A percentile compares a stretch with the other conserved stretches of the same genome.
These are phyloP conservation scores for Alviniconcha strummeri DNA, from an alignment of 2,888 invertebrate species.

Conservation along the genomic window DNA sequence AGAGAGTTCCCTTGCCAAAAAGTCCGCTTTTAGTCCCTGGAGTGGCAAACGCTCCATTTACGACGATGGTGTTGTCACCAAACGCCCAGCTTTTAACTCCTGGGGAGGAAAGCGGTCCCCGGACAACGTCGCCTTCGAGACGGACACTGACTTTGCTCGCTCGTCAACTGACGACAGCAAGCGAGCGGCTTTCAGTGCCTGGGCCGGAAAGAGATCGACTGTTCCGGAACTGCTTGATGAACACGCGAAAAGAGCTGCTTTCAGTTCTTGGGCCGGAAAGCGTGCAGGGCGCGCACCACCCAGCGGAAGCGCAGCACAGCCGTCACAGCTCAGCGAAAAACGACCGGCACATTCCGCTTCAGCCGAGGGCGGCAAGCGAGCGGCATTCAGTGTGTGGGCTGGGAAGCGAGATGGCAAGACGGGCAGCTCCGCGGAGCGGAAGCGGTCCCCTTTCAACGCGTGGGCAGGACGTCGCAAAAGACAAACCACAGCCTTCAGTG, in stretches of 20 bases:
- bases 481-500: not conserved
- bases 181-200: not conserved
- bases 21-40: too few relatives aligned
- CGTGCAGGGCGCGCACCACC: not conserved
- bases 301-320: not conserved
- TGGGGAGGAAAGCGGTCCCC: constrained; percentile 20
- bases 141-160: too few relatives aligned
- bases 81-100: constrained; percentile 7
- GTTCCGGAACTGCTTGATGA: not conserved
- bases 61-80: not conserved
- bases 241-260: not conserved
- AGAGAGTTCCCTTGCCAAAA: too few relatives aligned
- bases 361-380: not conserved
- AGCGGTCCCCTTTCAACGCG: constrained; percentile 12
- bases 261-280: not conserved
- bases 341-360: not conserved
- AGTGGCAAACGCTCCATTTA: too few relatives aligned
- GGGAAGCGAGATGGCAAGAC: not conserved
- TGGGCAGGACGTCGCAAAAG: constrained; percentile 13
- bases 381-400: constrained; percentile 6
- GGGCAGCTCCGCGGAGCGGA: not conserved
- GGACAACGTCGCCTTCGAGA: too few relatives aligned
- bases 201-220: constrained; percentile 1
- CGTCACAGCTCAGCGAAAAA: not conserved
- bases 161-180: not conserved